Evolutionary conservation across 2,888 invertebrate species (phyloP), one percentile per base, ranked within the genome.

Genomic region (Lamproptera curius): DNA sequence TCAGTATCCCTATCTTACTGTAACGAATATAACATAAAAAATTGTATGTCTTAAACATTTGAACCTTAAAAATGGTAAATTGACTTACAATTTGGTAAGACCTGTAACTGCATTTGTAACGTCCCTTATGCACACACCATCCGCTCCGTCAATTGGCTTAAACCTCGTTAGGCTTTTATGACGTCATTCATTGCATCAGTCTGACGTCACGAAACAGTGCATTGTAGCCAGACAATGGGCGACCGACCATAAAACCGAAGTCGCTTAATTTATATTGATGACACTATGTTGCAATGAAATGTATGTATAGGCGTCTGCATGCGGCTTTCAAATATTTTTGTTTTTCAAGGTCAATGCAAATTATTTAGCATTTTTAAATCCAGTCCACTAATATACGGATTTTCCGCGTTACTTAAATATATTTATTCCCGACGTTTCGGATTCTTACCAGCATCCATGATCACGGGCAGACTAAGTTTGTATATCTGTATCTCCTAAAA

Each of bases 71-170:
- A 23, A 23, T 6, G 5, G 23, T 6, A 6, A 23, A 23, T 6
- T 8, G 8, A 23, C 5, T 23, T 23, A 6, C 8, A 23, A 4
- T 6, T 6, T 8, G 5, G 5, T 10, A 14, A 15, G 17, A n/a
- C 28, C 8, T 26, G 16, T 10, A 16, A 23, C 16, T 6, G 5
- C 1, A 33, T 16, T 33, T 33, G 36, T 13, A 16, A 2, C 13
- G 16, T 26, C 23, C 34, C 5, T 39, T 20, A 43, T 35, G 17
- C 53, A 55, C 62, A 62, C 70, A 68, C 59, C 70, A 68, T 70
- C 68, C 67, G 69, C 58, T 62, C 57, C 62, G 67, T 74, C 79
- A 81, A 83, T 83, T 80, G 73, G 72, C 73, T 73, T 65, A 65
- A 69, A 71, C 66, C 64, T 69, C 63, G 65, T 69, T 69, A 65